A percentile compares a stretch with the other conserved stretches of the same genome.
Evolutionary conservation across 2,888 invertebrate genomes (phyloP).

Genomic region (Oxytorus armatus): DNA sequence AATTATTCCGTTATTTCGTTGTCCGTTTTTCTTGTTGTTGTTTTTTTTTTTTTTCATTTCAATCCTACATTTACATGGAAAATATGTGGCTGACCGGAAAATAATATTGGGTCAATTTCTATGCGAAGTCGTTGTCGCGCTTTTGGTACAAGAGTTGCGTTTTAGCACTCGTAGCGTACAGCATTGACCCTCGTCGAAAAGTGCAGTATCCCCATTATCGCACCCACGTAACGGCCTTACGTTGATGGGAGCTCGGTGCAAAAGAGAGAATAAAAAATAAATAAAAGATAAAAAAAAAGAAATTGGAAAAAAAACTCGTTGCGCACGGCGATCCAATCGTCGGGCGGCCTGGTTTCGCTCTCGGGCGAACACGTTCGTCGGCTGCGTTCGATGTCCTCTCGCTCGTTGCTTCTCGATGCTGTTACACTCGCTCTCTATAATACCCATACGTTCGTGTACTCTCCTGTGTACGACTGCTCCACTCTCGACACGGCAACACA

Average conservation of each 20-base stretch:
- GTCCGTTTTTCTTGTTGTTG: background rate
- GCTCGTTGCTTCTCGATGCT: slow-evolving; percentile 53
- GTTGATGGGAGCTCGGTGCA: slow-evolving; percentile 59
- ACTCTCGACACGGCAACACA: slow-evolving; percentile 32
- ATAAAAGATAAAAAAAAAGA: slow-evolving; percentile 15
- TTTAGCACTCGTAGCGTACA: slow-evolving; percentile 25
- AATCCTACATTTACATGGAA: background rate
- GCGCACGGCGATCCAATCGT: slow-evolving; percentile 64
- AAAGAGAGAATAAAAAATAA: slow-evolving; percentile 28
- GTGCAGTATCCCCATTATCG: slow-evolving; percentile 64
- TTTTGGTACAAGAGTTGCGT: slow-evolving; percentile 30
- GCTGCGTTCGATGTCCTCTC: slow-evolving; percentile 62
- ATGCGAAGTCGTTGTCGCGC: slow-evolving; percentile 50
- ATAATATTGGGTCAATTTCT: slow-evolving; percentile 12
- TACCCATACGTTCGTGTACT: slow-evolving; percentile 32
- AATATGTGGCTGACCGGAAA: background rate
- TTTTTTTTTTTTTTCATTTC: background rate
- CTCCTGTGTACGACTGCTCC: slow-evolving; percentile 49
- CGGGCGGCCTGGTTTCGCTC: slow-evolving; percentile 65
- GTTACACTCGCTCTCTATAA: slow-evolving; percentile 60
- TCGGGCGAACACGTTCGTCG: slow-evolving; percentile 65
- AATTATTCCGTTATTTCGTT: background rate
- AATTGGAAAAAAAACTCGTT: slow-evolving; percentile 48
- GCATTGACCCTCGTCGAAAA: slow-evolving; percentile 59
- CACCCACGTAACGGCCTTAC: slow-evolving; percentile 66